Evolutionary conservation across 1,140 invertebrate genomes (phyloP).

Genomic region (Kradibia gibbosae): DNA sequence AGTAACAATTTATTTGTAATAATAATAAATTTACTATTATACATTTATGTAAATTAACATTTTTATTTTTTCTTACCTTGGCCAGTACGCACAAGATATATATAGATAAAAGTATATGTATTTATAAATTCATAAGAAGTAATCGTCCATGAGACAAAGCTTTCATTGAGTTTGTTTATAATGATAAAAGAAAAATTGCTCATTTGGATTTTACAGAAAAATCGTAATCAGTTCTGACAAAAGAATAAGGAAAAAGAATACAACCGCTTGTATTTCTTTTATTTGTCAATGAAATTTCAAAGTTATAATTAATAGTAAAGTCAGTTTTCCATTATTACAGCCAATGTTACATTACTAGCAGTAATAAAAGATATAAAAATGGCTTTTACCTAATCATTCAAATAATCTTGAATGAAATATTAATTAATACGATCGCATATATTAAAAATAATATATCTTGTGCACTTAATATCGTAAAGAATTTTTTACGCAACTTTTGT

Average conservation of each 20-base stretch:
- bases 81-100: not conserved
- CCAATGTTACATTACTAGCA: too few relatives aligned
- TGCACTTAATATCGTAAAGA: not conserved
- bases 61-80: constrained; percentile 17
- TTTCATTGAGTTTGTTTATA: not conserved
- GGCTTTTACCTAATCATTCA: not conserved
- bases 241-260: constrained; percentile 15
- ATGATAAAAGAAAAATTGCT: constrained; percentile 34
- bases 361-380: not conserved
- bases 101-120: not conserved
- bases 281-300: not conserved
- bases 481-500: not conserved
- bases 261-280: not conserved
- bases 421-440: not conserved
- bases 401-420: constrained; percentile 1
- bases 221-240: constrained; percentile 31
- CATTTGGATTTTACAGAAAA: constrained; percentile 7
- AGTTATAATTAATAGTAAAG: not conserved
- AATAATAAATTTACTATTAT: constrained; percentile 38
- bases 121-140: constrained; percentile 18
- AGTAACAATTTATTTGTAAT: not conserved
- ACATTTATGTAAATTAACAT: constrained; percentile 23
- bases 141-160: not conserved
- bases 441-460: not conserved
- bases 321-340: not conserved